A percentile compares a stretch with the other conserved stretches of the same genome.
Conservation (phyloP, 1,140 invertebrate species). For the Brachionus plicatilis region DNA sequence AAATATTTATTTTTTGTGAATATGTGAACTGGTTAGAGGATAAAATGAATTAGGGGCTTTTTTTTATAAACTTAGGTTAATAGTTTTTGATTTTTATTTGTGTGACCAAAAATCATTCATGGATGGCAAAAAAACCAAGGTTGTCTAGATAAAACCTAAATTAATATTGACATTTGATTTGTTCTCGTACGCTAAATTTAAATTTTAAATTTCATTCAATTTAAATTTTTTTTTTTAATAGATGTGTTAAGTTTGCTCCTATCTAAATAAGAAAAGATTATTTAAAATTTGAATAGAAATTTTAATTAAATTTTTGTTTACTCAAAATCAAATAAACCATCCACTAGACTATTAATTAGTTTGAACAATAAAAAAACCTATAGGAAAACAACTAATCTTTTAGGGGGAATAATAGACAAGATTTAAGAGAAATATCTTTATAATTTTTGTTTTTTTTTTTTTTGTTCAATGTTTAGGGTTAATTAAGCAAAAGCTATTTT, state of each 20-base stretch:
- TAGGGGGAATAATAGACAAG: not conserved
- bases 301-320: slow-evolving; percentile 29
- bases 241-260: not conserved
- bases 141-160: not conserved
- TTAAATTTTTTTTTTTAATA: not conserved
- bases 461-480: not conserved
- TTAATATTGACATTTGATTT: not conserved
- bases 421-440: not conserved
- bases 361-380: not conserved
- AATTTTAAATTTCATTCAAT: slow-evolving; percentile 24
- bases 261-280: not conserved
- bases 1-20: not conserved
- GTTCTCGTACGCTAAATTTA: slow-evolving; percentile 1
- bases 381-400: not conserved
- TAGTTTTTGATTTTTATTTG: not conserved
- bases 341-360: not conserved
- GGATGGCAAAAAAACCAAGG: not conserved
- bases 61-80: not conserved
- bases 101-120: not conserved
- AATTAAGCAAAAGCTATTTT: slow-evolving; percentile 10
- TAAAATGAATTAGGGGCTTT: not conserved
- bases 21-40: not conserved
- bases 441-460: not conserved
- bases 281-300: not conserved
- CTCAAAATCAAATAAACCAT: not conserved